Base-by-base conservation (phyloP, 2,888 invertebrate genomes). In the Julus scandinavius region DNA sequence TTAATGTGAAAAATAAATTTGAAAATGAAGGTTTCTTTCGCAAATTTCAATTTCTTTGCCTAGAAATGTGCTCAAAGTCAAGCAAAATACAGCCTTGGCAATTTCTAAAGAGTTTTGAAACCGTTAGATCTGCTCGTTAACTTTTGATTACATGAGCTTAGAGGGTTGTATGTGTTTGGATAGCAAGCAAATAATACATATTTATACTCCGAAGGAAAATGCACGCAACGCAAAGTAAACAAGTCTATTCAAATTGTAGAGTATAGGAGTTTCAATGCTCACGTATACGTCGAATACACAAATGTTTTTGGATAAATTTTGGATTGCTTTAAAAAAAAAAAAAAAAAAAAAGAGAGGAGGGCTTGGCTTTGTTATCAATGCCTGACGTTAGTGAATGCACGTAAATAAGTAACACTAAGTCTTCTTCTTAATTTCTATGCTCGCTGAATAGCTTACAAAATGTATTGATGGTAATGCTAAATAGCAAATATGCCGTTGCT, bases 91-190 rank as follows among this genome's bases (percentile, higher is more conserved):
- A 63, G 20, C 20, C 63, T 63, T 20, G 63, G 63, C 63, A 63
- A 63, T 63, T 63, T 63, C 63, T 63, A 63, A 63, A 63, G 63
- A 63, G 63, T 63, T 63, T 63, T 63, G 17, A 63, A 63, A 63
- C 63, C 63, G 63, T 63, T 63, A 63, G 63, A 63, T 63, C 20
- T 63, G 63, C 63, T 63, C 63, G 63, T 63, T 63, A 63, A 63
- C 63, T 63, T 63, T 63, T 63, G 63, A 63, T 63, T 63, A 63
- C 63, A 63, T 20, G 63, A 63, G 63, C 63, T 63, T 20, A 63
- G 20, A 17, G n/a, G n/a, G 5, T 63, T 20, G 20, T 9, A 20
- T 20, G 20, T 63, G 63, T 63, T 63, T 63, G 63, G 4, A 63
- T 63, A 20, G 63, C 63, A 20, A 20, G 63, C n/a, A 63, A 63